These are phyloP conservation scores for Dasypus novemcinctus DNA, from an alignment of 2,113 vertebrate species.

Conservation along the genomic window DNA sequence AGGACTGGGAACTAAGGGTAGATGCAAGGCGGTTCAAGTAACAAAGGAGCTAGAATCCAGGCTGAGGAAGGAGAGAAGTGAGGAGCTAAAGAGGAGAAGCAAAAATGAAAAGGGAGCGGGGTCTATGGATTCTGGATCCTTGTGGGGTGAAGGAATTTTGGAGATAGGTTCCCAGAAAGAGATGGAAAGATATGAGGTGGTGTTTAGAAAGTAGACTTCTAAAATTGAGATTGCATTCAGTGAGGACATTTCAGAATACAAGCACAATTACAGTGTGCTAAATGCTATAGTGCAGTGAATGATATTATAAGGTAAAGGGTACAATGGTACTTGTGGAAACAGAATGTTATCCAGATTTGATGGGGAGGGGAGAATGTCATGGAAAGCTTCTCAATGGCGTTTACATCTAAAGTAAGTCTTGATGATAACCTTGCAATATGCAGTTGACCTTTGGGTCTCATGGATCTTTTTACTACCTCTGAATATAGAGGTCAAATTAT, in stretches of 20 bases:
- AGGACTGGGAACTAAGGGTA: rapidly evolving
- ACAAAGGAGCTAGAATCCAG: background rate
- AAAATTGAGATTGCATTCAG: background rate
- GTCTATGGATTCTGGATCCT: background rate
- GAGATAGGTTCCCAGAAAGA: background rate
- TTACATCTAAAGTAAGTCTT: background rate
- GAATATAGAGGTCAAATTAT: background rate
- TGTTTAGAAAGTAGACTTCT: background rate
- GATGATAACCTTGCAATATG: background rate
- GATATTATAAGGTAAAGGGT: background rate
- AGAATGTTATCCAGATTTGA: rapidly evolving
- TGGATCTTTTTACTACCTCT: background rate
- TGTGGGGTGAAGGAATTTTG: background rate
- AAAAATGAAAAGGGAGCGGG: background rate
- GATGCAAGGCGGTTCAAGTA: rapidly evolving
- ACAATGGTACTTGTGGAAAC: rapidly evolving
- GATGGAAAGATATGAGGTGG: background rate
- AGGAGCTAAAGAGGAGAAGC: background rate
- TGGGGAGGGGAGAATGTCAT: background rate
- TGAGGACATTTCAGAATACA: background rate
- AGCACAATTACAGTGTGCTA: background rate
- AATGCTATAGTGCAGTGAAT: background rate
- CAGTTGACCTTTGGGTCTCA: background rate
- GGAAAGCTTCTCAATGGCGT: background rate
- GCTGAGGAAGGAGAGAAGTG: background rate